Evolutionary conservation across 2,113 vertebrate genomes (phyloP), one percentile per base, ranked within the genome.

Genomic region (Diadophis punctatus): DNA sequence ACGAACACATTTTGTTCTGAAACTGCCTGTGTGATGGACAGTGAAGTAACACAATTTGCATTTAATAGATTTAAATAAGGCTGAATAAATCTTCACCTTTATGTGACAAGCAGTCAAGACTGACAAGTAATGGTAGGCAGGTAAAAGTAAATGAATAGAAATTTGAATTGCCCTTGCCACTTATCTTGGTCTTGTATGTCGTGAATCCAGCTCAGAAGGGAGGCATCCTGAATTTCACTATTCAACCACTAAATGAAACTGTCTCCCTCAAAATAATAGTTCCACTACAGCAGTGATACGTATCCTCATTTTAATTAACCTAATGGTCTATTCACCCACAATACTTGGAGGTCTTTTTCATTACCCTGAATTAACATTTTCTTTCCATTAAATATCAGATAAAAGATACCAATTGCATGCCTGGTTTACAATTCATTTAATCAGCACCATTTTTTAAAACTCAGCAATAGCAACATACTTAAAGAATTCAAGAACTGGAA

Each of bases 331-430:
- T 94, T 96, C 93, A 96, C 86, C 23, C 18, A 96, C 95, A 93
- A 95, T 86, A 95, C 63, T 91, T 91, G 89, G 84, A 95, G 90
- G 74, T 92, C 90, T 95, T 86, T 87, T 97, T 96, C 90, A 94
- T 97, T 96, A 94, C 86, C 93, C 91, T 95, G 96, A 97, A 96
- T 95, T 93, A 96, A 96, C 86, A 91, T 95, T 96, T 96, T 96
- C 89, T 94, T 95, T 96, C 95, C 87, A 95, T 96, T 97, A 93
- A 95, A 94, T 90, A 94, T 96, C 84, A 95, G 91, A 96, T 93
- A 93, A 95, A 96, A 95, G 91, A 94, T 86, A 93, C 8, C 53
- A 46, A 43, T 88, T 96, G 86, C 27, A 63, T 86, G 95, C 86
- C 90, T 93, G 86, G 92, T 95, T 96, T 93, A 92, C 25, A 96